Percentiles rank a stretch among this genome's conserved stretches.
These are phyloP conservation scores for Apogon talboti DNA, from an alignment of 2,797 vertebrate species.

Conservation along the genomic window DNA sequence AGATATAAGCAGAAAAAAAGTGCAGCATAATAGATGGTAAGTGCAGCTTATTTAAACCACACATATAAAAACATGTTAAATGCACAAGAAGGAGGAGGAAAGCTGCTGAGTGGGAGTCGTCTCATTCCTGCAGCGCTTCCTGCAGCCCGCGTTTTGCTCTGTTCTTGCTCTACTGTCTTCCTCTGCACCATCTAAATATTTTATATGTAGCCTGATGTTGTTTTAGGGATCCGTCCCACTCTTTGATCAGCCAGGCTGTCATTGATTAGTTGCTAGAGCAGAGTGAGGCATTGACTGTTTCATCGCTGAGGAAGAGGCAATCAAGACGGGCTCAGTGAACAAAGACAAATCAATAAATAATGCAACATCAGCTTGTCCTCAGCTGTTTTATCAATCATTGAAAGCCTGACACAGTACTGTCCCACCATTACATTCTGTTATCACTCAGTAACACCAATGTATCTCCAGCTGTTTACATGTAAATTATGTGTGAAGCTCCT, in stretches of 20 bases:
- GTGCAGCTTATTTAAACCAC: slow-evolving; percentile 39
- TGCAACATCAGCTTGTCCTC: slow-evolving; percentile 63
- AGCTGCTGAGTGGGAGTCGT: slow-evolving; percentile 60
- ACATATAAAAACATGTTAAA: slow-evolving; percentile 33
- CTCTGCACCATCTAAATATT: slow-evolving; percentile 79
- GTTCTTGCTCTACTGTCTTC: slow-evolving; percentile 73
- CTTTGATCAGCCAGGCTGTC: slow-evolving; percentile 75
- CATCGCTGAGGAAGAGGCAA: slow-evolving; percentile 58
- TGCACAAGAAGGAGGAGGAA: slow-evolving; percentile 34
- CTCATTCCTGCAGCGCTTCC: slow-evolving; percentile 64
- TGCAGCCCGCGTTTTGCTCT: slow-evolving; percentile 53
- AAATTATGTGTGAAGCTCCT: neutral
- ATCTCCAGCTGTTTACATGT: slow-evolving; percentile 7
- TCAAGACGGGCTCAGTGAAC: slow-evolving; percentile 51
- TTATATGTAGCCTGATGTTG: slow-evolving; percentile 70
- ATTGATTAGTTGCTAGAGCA: slow-evolving; percentile 73
- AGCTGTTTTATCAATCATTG: slow-evolving; percentile 66
- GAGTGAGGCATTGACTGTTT: slow-evolving; percentile 56
- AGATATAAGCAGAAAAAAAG: slow-evolving; percentile 21
- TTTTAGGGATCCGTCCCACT: slow-evolving; percentile 63
- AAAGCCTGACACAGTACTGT: slow-evolving; percentile 29
- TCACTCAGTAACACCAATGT: neutral
- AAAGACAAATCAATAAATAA: slow-evolving; percentile 66
- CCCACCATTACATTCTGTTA: slow-evolving; percentile 12
- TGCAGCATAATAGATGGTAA: slow-evolving; percentile 9